Conservation (phyloP, 1,140 invertebrate species). For the Drosophila nasuta region DNA sequence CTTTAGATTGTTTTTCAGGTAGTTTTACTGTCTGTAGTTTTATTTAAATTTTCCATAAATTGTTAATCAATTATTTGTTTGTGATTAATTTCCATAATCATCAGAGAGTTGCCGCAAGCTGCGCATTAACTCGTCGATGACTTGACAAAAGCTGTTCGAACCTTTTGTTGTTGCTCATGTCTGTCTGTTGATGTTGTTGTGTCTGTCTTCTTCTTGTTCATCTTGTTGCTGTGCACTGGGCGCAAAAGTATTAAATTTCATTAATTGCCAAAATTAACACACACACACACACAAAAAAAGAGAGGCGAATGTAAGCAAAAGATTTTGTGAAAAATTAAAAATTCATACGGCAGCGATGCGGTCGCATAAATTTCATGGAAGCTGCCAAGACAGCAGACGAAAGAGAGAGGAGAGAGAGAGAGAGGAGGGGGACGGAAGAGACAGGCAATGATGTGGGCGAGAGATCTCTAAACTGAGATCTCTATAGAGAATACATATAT, state of each 20-base stretch:
- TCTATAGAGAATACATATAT: constrained; percentile 15
- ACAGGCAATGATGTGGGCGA: constrained; percentile 60
- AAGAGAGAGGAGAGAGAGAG: constrained; percentile 24
- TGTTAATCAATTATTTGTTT: constrained; percentile 16
- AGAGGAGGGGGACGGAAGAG: constrained; percentile 15
- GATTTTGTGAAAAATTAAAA: constrained; percentile 71
- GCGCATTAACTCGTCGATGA: constrained; percentile 30
- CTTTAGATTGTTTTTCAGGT: background rate
- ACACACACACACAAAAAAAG: constrained; percentile 14
- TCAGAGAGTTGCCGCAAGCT: constrained; percentile 8
- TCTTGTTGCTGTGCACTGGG: constrained; percentile 36
- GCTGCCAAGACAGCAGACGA: constrained; percentile 30
- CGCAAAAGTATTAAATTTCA: constrained; percentile 82
- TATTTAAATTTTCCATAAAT: constrained; percentile 24
- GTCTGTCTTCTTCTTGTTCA: too few species aligned
- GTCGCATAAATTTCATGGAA: constrained; percentile 73
- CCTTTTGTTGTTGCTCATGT: constrained; percentile 15
- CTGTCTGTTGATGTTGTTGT: constrained; percentile 13
- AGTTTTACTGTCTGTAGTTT: background rate
- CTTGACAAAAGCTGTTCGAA: constrained; percentile 40
- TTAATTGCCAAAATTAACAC: constrained; percentile 75
- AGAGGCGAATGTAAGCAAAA: constrained; percentile 18
- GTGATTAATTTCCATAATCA: constrained; percentile 35
- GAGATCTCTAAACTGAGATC: constrained; percentile 28
- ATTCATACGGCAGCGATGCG: constrained; percentile 80